Base-by-base conservation (phyloP, 2,797 vertebrate species). In the Pipistrellus pipistrellus region DNA sequence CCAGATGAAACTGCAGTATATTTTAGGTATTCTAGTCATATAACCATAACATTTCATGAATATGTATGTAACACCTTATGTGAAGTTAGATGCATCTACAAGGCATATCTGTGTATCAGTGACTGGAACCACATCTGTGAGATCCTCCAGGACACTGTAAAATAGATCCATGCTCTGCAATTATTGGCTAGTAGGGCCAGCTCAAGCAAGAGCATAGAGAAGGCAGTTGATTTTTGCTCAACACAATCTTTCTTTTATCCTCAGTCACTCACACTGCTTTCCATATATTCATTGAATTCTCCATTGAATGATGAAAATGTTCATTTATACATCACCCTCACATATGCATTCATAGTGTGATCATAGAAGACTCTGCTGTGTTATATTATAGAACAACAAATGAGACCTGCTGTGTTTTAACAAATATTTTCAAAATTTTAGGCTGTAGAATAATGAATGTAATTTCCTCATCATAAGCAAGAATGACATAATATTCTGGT, bases 91-190 rank as follows among this genome's bases (percentile, higher is more conserved):
- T 82, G 80, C 1, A 69, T 85, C 64, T 88, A 94, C 21, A 95
- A 78, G 53, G 71, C 64, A 35, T 72, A 83, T 90, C 77, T 80
- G 51, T 48, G 48, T 72, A 69, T 80, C 15, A 72, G 30, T 84
- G 80, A 80, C 53, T 90, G 53, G 20, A 96, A 96, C 90, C 73
- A 32, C 82, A 95, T 81, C 51, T 85, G 20, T 59, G 75, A 91
- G 6, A 51, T 68, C 71, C 46, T 82, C 81, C 81, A 46, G 66
- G 30, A 66, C 25, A 53, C 14, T 82, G 8, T 73, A 75, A 84
- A 66, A 44, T 18, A 82, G 64, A 91, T 83, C 62, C 75, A 62
- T 72, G 23, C 59, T 94, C 55, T 62, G 4, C 88, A 41, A 59
- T 91, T 78, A 48, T 92, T 95, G 64, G 32, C 41, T 35, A 71